Evolutionary conservation across 2,797 vertebrate species (phyloP).

Genomic region (Phrynocephalus forsythii): DNA sequence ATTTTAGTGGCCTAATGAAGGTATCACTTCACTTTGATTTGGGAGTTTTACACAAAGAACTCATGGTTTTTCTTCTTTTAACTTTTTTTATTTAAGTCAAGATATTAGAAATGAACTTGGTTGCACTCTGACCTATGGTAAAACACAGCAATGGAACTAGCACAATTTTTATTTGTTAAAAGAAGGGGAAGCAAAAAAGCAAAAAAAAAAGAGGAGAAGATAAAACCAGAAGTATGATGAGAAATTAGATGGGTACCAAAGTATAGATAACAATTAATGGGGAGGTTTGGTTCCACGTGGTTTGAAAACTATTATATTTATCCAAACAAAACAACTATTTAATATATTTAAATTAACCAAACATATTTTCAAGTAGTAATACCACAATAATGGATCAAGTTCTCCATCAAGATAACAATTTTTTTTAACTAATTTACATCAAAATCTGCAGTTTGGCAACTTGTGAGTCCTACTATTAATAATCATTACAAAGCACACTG

Average conservation of each 20-base stretch:
- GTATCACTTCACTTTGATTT: no score
- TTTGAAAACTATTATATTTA: neutral
- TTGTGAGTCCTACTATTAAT: neutral
- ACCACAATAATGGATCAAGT: neutral
- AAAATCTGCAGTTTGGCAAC: neutral
- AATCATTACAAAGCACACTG: neutral
- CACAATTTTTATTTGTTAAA: no score
- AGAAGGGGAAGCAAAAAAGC: no score
- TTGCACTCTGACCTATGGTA: no score
- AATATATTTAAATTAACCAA: neutral
- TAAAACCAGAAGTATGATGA: neutral
- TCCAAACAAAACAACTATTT: neutral
- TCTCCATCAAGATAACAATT: neutral
- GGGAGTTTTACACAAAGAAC: no score
- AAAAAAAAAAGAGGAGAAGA: neutral
- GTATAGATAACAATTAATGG: neutral
- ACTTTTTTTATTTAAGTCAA: no score
- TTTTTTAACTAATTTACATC: neutral
- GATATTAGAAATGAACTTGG: no score
- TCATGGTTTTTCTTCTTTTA: no score
- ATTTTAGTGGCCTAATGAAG: no score
- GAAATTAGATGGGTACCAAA: neutral
- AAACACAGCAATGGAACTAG: no score
- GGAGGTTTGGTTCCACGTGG: neutral
- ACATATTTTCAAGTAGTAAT: neutral